phyloP scores from a whole-genome alignment of 2,113 vertebrate genomes.

The Columbina picui region DNA sequence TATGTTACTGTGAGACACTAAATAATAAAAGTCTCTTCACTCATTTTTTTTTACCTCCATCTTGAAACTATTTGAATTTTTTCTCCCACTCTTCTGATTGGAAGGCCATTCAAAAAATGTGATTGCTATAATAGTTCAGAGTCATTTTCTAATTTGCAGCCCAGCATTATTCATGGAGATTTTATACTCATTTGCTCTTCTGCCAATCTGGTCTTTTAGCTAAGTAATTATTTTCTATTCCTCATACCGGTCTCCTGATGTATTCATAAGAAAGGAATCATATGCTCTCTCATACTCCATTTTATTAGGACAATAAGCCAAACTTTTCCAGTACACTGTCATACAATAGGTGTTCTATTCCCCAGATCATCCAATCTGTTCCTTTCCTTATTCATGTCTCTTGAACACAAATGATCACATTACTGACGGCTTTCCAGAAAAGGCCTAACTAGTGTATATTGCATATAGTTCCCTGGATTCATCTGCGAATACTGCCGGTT shows the following conservation, averaged over 20 bases:
- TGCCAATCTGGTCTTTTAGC: constrained; percentile 5
- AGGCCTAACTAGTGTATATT: neutral
- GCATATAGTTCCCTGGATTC: neutral
- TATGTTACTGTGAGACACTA: neutral
- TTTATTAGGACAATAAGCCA: constrained; percentile 19
- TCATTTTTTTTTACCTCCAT: neutral
- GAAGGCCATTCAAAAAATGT: neutral
- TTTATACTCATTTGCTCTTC: constrained; percentile 21
- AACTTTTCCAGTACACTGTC: neutral
- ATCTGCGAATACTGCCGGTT: neutral
- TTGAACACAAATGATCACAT: neutral
- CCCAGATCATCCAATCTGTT: neutral
- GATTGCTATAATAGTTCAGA: constrained; percentile 2
- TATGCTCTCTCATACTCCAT: neutral
- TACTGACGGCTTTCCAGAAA: neutral
- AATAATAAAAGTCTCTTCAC: neutral
- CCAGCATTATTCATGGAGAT: neutral
- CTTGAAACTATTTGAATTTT: neutral
- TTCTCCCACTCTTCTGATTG: neutral
- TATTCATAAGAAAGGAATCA: constrained; percentile 13
- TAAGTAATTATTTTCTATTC: constrained; percentile 46
- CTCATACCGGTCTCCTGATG: neutral
- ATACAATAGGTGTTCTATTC: neutral
- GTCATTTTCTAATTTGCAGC: constrained; percentile 6
- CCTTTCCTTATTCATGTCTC: neutral